These are phyloP conservation scores for Papilio dardanus DNA, from an alignment of 1,140 invertebrate genomes.

Conservation along the genomic window DNA sequence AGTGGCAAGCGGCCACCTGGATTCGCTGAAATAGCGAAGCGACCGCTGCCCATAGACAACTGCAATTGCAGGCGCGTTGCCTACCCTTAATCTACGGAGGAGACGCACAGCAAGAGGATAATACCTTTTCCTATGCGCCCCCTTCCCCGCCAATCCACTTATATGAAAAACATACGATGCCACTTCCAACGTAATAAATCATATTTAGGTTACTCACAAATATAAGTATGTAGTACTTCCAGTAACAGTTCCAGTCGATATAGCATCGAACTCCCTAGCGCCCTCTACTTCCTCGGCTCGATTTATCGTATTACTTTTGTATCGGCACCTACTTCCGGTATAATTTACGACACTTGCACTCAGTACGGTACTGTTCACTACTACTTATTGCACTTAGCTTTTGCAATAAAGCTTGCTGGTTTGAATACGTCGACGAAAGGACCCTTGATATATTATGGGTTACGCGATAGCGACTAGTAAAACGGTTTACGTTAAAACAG, in stretches of 20 bases:
- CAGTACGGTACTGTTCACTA: constrained; percentile 40
- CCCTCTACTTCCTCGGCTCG: constrained; percentile 48
- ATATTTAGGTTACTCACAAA: neutral
- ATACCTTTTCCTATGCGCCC: too few species aligned
- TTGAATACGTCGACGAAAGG: constrained; percentile 9
- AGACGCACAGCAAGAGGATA: too few species aligned
- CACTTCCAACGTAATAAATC: neutral
- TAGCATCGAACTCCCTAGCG: constrained; percentile 42
- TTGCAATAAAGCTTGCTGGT: constrained; percentile 30
- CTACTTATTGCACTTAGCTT: constrained; percentile 47
- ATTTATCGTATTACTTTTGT: constrained; percentile 52
- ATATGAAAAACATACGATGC: neutral
- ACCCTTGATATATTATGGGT: neutral
- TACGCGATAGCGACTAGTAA: neutral
- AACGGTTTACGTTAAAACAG: neutral
- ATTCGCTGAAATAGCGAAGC: too few species aligned
- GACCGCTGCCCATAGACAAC: too few species aligned
- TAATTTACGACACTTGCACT: constrained; percentile 49
- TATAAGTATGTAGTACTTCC: constrained; percentile 30
- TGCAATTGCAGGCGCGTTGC: too few species aligned
- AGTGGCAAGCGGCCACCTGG: too few species aligned
- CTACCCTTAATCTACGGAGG: too few species aligned
- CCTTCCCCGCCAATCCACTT: too few species aligned
- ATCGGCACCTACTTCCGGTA: constrained; percentile 46
- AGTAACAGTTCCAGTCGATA: constrained; percentile 17